Conservation (phyloP, 2,113 vertebrate species). For the Puma concolor region DNA sequence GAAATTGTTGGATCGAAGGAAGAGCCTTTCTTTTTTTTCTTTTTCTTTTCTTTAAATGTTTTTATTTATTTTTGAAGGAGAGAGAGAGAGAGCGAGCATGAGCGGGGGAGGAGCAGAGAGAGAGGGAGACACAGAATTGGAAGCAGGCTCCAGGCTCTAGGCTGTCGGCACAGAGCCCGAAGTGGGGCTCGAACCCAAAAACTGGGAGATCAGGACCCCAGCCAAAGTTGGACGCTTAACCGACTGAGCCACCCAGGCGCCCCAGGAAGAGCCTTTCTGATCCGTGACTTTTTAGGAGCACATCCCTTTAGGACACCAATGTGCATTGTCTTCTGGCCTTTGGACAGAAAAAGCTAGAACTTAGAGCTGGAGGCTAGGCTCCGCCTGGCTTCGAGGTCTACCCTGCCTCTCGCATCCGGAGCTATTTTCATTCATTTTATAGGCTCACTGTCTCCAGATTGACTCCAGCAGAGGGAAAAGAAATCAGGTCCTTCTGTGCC, state of each 20-base stretch:
- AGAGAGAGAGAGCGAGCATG: too few species aligned
- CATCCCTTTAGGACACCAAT: background rate
- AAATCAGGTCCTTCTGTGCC: conserved; percentile 76
- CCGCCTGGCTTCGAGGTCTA: background rate
- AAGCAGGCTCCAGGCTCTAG: too few species aligned
- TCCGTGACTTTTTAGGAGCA: conserved; percentile 39
- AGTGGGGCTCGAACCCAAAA: too few species aligned
- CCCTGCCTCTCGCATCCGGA: background rate
- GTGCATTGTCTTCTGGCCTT: conserved; percentile 36
- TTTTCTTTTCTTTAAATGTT: too few species aligned
- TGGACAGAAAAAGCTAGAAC: conserved; percentile 18
- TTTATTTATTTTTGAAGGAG: too few species aligned
- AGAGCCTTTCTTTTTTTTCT: background rate
- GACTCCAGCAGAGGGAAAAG: conserved; percentile 78
- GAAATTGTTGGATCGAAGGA: background rate
- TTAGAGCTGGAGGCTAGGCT: background rate
- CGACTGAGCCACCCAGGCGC: too few species aligned
- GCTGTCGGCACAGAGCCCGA: too few species aligned
- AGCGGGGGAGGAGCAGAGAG: too few species aligned
- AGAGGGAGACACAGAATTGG: too few species aligned
- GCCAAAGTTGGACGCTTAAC: too few species aligned
- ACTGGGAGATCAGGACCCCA: too few species aligned
- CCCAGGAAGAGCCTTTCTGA: conserved; percentile 13
- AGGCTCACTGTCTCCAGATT: conserved; percentile 64
- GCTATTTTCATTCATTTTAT: conserved; percentile 72